Percentiles rank a stretch among this genome's conserved stretches.
Evolutionary conservation across 1,140 invertebrate species (phyloP).

Genomic region (Leguminivora glycinivorella): DNA sequence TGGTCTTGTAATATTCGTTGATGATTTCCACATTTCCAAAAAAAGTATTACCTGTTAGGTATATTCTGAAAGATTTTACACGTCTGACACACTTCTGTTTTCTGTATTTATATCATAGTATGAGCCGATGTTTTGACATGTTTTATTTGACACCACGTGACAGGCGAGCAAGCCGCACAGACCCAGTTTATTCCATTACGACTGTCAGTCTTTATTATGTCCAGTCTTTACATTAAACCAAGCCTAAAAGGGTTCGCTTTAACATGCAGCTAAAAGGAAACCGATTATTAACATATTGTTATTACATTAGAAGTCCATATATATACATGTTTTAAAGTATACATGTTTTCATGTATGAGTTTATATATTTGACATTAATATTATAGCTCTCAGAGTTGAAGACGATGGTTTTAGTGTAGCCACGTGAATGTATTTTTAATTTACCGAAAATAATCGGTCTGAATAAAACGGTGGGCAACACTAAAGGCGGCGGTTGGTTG

Average conservation of each 20-base stretch:
- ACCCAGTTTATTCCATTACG: not conserved
- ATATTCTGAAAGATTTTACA: no score
- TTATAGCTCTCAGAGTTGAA: no score
- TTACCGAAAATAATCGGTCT: not conserved
- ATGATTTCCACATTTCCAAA: slow-evolving; percentile 74
- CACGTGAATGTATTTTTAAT: not conserved
- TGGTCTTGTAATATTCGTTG: no score
- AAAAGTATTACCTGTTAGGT: not conserved
- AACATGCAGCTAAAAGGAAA: not conserved
- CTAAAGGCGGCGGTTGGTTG: not conserved
- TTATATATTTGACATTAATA: no score
- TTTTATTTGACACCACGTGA: not conserved
- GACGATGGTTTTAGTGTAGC: no score
- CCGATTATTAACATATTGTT: not conserved
- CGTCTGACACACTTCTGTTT: not conserved
- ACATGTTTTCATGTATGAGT: no score
- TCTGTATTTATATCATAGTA: not conserved
- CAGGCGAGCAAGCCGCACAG: not conserved
- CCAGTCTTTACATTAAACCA: not conserved
- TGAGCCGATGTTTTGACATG: not conserved
- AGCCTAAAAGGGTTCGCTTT: not conserved
- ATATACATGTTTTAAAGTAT: no score
- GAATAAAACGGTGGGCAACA: not conserved
- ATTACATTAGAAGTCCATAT: no score
- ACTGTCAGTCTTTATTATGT: slow-evolving; percentile 1